Conservation (phyloP, 2,797 vertebrate species). For the Microtus californicus region DNA sequence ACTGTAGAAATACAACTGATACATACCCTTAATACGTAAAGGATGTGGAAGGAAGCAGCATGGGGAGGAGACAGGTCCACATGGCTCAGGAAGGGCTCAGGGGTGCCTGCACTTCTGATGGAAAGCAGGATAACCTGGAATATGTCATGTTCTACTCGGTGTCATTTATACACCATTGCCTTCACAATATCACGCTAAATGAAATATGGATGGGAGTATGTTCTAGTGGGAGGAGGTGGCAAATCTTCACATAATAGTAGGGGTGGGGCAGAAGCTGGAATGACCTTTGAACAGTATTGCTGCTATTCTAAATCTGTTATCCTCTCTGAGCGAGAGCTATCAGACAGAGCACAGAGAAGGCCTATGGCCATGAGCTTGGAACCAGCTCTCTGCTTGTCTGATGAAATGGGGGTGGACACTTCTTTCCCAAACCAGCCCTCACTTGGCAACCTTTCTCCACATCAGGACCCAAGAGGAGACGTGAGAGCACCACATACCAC, state of each 20-base stretch:
- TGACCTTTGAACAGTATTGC: not conserved
- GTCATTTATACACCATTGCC: not conserved
- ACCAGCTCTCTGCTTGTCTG: not conserved
- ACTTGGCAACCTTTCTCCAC: not conserved
- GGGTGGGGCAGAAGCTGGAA: not conserved
- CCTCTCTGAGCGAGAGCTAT: not conserved
- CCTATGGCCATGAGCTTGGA: not conserved
- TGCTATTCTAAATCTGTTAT: not conserved
- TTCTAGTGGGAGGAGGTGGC: not conserved
- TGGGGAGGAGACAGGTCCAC: not conserved
- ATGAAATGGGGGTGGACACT: not conserved
- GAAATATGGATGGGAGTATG: not conserved
- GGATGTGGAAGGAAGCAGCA: not conserved
- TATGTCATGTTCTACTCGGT: not conserved
- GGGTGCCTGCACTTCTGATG: accelerated
- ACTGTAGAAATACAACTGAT: slow-evolving; percentile 27
- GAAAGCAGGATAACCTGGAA: not conserved
- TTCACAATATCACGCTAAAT: not conserved
- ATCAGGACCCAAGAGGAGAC: not conserved
- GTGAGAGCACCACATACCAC: not conserved
- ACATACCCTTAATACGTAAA: slow-evolving; percentile 26
- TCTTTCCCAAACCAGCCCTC: not conserved
- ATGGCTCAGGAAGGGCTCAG: not conserved
- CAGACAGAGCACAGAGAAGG: not conserved
- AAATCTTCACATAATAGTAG: not conserved